Evolutionary conservation across 2,797 vertebrate species (phyloP).

Genomic region (Vespertilio murinus): DNA sequence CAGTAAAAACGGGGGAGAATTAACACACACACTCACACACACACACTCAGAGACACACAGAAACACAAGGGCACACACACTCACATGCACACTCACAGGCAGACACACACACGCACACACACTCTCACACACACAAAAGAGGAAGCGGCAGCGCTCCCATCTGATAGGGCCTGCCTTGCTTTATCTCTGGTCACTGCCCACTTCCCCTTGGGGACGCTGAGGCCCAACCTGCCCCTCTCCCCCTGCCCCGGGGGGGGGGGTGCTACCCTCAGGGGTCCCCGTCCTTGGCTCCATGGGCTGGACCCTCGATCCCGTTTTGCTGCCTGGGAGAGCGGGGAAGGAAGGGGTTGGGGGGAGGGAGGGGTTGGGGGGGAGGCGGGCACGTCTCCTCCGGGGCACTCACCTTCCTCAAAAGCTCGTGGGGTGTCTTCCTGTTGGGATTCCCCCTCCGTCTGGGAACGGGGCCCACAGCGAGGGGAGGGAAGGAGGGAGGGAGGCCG

Average conservation of each 20-base stretch:
- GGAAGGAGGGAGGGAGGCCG: no score
- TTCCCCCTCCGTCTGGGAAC: neutral
- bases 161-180: neutral
- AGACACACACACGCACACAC: no score
- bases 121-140: no score
- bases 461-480: neutral
- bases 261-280: neutral
- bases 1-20: neutral
- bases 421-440: neutral
- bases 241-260: neutral
- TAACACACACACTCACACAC: no score
- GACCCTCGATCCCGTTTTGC: neutral
- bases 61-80: no score
- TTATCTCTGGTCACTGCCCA: neutral
- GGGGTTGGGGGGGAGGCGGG: no score
- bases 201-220: neutral
- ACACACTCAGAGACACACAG: no score
- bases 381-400: neutral
- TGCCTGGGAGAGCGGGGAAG: neutral
- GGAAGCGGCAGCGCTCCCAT: neutral
- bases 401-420: slow-evolving; percentile 17
- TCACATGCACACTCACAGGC: no score
- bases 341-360: no score
- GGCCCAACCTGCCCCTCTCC: neutral
- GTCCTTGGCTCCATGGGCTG: neutral